A percentile compares a stretch with the other conserved stretches of the same genome.
These are phyloP conservation scores for Phalacrocorax pelagicus DNA, from an alignment of 2,113 vertebrate species.

Conservation along the genomic window DNA sequence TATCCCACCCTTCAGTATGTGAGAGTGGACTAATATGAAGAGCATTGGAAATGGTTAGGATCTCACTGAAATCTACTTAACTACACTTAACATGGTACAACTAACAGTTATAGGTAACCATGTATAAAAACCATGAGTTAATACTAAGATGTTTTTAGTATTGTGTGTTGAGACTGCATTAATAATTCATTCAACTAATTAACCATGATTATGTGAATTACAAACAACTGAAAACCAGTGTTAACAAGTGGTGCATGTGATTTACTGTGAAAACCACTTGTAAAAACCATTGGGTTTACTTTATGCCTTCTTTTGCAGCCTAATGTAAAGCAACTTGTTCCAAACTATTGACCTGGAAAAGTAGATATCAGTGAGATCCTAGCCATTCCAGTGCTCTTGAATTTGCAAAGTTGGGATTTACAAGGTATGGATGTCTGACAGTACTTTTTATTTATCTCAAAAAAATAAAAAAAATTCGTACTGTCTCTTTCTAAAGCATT, in stretches of 20 bases:
- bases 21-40: not conserved
- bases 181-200: not conserved
- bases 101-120: not conserved
- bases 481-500: not conserved
- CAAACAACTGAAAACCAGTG: not conserved
- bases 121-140: not conserved
- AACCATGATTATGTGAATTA: not conserved
- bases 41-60: not conserved
- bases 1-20: not conserved
- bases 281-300: not conserved
- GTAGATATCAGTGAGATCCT: too few species aligned
- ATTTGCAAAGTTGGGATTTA: not conserved
- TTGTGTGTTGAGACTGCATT: not conserved
- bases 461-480: not conserved
- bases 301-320: not conserved
- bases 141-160: not conserved
- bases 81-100: too few species aligned
- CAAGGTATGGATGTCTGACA: not conserved
- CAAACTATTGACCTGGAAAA: not conserved
- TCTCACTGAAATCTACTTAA: not conserved
- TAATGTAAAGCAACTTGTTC: not conserved
- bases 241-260: not conserved
- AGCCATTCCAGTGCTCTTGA: too few species aligned
- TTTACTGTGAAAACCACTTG: not conserved
- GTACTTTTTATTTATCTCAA: not conserved